A percentile compares a stretch with the other conserved stretches of the same genome.
Evolutionary conservation across 37 sponge, comb jelly and placozoan genomes (phyloP).

Genomic region (Eunapius fragilis): DNA sequence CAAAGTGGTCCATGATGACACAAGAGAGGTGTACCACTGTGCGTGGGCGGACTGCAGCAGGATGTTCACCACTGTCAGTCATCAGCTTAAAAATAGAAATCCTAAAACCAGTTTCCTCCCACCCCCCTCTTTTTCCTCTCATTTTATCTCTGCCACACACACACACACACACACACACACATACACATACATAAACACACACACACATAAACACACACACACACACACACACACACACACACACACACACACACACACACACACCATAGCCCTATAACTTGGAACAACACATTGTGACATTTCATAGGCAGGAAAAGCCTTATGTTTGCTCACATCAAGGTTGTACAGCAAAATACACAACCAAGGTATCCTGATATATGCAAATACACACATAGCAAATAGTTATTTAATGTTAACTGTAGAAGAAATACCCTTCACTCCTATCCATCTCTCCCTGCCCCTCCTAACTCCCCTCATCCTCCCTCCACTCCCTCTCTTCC

Average conservation of each 20-base stretch:
- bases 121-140: not conserved
- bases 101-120: not conserved
- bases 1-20: conserved; percentile 4
- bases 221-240: conserved; percentile 21
- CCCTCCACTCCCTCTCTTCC: not conserved
- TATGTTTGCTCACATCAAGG: conserved; percentile 63
- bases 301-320: conserved; percentile 54
- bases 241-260: not conserved
- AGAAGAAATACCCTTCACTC: no score
- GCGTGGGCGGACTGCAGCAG: conserved; percentile 29
- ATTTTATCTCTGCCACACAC: not conserved
- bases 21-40: conserved; percentile 15
- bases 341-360: conserved; percentile 51
- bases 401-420: no score
- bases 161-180: conserved; percentile 17
- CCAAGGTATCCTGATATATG: conserved; percentile 44
- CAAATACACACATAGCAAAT: no score
- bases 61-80: conserved; percentile 51
- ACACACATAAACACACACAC: conserved; percentile 13
- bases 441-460: no score
- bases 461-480: no score
- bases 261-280: conserved; percentile 56
- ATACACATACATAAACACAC: conserved; percentile 5
- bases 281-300: conserved; percentile 51
- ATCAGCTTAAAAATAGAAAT: not conserved